Evolutionary conservation across 2,888 invertebrate genomes (phyloP).

Genomic region (Monoplex corrugatus): DNA sequence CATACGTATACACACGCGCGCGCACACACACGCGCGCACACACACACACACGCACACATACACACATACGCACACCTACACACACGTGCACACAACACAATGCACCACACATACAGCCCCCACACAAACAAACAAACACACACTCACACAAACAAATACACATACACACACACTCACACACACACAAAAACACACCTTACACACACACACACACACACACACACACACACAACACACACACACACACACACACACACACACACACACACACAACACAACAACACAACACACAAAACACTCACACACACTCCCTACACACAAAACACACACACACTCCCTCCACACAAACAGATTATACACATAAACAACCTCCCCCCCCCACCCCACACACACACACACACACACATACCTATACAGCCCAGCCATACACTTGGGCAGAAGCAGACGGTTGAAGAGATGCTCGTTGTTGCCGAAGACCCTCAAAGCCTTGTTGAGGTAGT

Average conservation of each 20-base stretch:
- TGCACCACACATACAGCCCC: no score
- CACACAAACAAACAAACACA: not conserved
- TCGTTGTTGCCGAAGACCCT: not conserved
- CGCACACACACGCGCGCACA: not conserved
- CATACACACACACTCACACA: not conserved
- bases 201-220: not conserved
- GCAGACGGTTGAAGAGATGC: not conserved
- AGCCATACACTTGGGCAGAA: conserved; percentile 45
- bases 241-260: not conserved
- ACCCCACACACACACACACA: not conserved
- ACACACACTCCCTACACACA: not conserved
- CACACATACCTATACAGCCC: conserved; percentile 49
- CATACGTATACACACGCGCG: not conserved
- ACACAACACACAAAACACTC: no score
- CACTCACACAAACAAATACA: conserved; percentile 41
- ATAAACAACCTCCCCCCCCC: not conserved
- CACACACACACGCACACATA: not conserved
- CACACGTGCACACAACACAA: not conserved
- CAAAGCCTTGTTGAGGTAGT: conserved; percentile 44
- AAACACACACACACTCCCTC: not conserved
- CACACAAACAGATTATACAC: not conserved
- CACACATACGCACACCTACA: conserved; percentile 43
- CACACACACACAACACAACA: not conserved
- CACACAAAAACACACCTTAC: not conserved
- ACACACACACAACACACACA: not conserved